These are phyloP conservation scores for Sphenopsis melanotis DNA, from an alignment of 2,797 vertebrate genomes.

Conservation along the genomic window DNA sequence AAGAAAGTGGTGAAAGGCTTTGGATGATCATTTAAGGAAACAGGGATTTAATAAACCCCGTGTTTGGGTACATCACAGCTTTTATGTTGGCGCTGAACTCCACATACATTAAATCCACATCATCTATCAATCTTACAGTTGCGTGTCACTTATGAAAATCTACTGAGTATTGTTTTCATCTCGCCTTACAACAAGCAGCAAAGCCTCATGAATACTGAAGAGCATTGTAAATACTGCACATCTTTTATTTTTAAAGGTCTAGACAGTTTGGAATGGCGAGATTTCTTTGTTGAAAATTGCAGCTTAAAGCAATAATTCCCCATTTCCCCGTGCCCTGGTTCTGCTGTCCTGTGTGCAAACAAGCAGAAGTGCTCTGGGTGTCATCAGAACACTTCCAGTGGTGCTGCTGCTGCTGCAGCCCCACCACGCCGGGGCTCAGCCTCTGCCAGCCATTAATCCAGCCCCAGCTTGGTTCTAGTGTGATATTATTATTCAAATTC, in stretches of 20 bases:
- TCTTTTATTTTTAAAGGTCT: conserved; percentile 79
- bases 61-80: conserved; percentile 69
- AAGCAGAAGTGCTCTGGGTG: not conserved
- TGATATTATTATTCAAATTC: conserved; percentile 56
- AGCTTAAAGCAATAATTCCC: conserved; percentile 39
- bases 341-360: conserved; percentile 19
- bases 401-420: not conserved
- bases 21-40: conserved; percentile 57
- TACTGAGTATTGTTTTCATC: conserved; percentile 84
- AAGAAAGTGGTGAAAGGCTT: conserved; percentile 5
- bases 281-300: conserved; percentile 69
- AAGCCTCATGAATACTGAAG: conserved; percentile 81
- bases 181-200: conserved; percentile 76
- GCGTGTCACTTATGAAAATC: conserved; percentile 81
- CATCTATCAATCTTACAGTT: conserved; percentile 82
- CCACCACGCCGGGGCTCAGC: conserved; percentile 25
- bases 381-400: not conserved
- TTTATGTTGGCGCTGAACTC: conserved; percentile 74
- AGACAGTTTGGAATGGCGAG: conserved; percentile 70
- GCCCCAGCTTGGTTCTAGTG: conserved; percentile 8
- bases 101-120: conserved; percentile 78
- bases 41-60: conserved; percentile 57
- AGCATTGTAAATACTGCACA: conserved; percentile 70
- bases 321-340: conserved; percentile 17
- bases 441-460: conserved; percentile 25